Base-by-base conservation (phyloP, 1,140 invertebrate species). In the Hormaphis cornu region DNA sequence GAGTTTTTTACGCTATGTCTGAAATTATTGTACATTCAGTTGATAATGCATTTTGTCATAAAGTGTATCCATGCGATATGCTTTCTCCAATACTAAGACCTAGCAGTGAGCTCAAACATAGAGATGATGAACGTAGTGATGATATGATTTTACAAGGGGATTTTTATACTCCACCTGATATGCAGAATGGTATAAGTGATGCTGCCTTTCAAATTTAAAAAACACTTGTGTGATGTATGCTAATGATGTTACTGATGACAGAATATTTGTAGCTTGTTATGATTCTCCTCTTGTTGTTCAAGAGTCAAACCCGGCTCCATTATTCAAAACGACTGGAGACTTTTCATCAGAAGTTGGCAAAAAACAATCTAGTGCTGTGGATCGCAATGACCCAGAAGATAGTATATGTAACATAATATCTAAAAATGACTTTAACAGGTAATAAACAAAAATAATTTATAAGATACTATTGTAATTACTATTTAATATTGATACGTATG, bases 381-480 rank as follows among this genome's bases (percentile, higher is more conserved):
- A 84, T 74, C 75, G 79, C 52, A 77, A 85, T 71, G 83, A 85
- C 75, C 84, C 84, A 14, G 83, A 85, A 73, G 83, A 85, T 74
- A 84, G 83, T 71, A 84, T 86, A 66, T 76, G 83, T 35, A 84
- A 85, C 73, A 85, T 86, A 72, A 80, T 86, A 48, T 83, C 82
- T 4, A 83, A 85, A 72, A 85, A 86, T 75, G 84, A 85, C 76
- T 80, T 85, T 70, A 85, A 84, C 75, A 83, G 82, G 84, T 85
- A 71, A 72, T 50, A 10, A 26, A 20, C n/a, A 33, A 6, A 6
- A 22, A n/a, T n/a, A n/a, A n/a, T n/a, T n/a, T n/a, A n/a, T n/a
- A n/a, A n/a, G n/a, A n/a, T n/a, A n/a, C n/a, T n/a, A n/a, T n/a
- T n/a, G n/a, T n/a, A n/a, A n/a, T n/a, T n/a, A n/a, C n/a, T n/a